Evolutionary conservation across 2,888 invertebrate species (phyloP).

Genomic region (Uloborus plumipes): DNA sequence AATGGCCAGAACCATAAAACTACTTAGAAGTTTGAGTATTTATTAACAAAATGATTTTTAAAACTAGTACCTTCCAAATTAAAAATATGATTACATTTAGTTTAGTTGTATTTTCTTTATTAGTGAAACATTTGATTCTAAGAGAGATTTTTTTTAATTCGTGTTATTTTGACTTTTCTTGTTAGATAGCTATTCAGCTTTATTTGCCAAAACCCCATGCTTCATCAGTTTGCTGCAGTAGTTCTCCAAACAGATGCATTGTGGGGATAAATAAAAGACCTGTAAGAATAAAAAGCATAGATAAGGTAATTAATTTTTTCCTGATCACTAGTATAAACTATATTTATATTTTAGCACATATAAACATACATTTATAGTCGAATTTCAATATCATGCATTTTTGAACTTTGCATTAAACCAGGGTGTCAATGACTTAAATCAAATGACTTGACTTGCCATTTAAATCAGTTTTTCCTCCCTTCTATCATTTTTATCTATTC

Average conservation of each 20-base stretch:
- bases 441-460: too few species aligned
- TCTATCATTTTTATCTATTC: too few species aligned
- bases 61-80: too few species aligned
- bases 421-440: too few species aligned
- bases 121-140: neutral
- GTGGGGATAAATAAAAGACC: slow-evolving; percentile 76
- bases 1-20: too few species aligned
- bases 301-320: slow-evolving; percentile 73
- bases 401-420: too few species aligned
- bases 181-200: slow-evolving; percentile 5
- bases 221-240: slow-evolving; percentile 23
- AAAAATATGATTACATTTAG: neutral
- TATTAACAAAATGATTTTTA: too few species aligned
- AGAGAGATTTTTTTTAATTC: neutral
- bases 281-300: slow-evolving; percentile 74
- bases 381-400: neutral
- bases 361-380: neutral
- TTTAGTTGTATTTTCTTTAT: neutral
- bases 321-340: neutral
- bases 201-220: slow-evolving; percentile 34
- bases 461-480: too few species aligned
- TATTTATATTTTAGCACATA: neutral
- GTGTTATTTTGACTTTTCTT: neutral
- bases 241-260: slow-evolving; percentile 69
- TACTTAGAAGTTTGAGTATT: too few species aligned